These are phyloP conservation scores for Panurus biarmicus DNA, from an alignment of 2,113 vertebrate species.

Conservation along the genomic window DNA sequence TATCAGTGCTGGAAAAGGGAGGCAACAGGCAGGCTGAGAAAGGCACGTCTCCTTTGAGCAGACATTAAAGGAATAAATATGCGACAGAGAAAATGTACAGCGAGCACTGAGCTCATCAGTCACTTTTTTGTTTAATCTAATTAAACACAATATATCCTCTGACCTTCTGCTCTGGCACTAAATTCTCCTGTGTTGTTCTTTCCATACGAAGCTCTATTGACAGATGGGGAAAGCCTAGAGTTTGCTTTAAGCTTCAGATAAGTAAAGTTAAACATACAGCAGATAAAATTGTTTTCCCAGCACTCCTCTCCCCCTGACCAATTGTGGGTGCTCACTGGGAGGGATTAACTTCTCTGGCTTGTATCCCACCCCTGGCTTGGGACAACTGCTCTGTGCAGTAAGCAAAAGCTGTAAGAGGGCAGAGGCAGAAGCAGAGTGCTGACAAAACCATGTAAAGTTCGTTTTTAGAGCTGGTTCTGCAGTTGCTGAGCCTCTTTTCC, in stretches of 20 bases:
- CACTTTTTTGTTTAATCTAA: constrained; percentile 42
- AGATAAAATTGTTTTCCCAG: constrained; percentile 56
- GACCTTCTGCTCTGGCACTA: constrained; percentile 38
- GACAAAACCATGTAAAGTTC: background rate
- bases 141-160: constrained; percentile 32
- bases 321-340: background rate
- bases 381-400: fast-evolving
- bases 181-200: constrained; percentile 40
- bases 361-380: background rate
- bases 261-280: constrained; percentile 40
- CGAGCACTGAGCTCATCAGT: background rate
- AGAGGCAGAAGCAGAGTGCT: background rate
- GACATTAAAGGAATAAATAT: background rate
- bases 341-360: background rate
- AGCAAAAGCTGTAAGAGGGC: background rate
- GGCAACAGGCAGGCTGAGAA: background rate
- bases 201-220: constrained; percentile 43
- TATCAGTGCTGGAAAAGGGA: background rate
- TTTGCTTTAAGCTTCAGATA: constrained; percentile 57
- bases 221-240: constrained; percentile 36
- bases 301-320: background rate
- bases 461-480: background rate
- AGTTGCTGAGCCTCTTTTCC: background rate
- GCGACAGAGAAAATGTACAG: background rate
- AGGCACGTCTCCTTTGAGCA: background rate